These are phyloP conservation scores for Sesia bembeciformis DNA, from an alignment of 2,888 invertebrate genomes.

Conservation along the genomic window DNA sequence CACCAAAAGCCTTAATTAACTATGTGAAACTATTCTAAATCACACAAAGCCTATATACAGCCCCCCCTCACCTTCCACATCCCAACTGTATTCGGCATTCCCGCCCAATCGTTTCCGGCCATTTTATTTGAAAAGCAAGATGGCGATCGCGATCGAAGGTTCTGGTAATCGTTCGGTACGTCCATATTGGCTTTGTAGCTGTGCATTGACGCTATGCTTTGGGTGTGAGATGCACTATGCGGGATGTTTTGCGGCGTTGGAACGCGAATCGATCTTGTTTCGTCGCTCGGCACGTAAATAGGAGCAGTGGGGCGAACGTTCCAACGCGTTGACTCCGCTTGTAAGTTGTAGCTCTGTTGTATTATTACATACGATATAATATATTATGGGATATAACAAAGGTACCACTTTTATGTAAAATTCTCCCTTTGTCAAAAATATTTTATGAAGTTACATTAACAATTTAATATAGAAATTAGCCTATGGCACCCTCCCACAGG, in stretches of 20 bases:
- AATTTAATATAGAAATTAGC: too few species aligned
- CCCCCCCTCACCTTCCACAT: slow-evolving; percentile 72
- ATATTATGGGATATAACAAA: neutral
- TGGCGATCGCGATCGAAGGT: slow-evolving; percentile 68
- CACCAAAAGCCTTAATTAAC: slow-evolving; percentile 41
- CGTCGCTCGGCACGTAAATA: slow-evolving; percentile 62
- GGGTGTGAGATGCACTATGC: slow-evolving; percentile 64
- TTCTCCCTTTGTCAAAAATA: too few species aligned
- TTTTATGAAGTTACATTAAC: too few species aligned
- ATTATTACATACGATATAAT: neutral
- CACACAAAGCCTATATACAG: slow-evolving; percentile 37
- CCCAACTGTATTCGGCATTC: slow-evolving; percentile 55
- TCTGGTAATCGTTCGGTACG: slow-evolving; percentile 67
- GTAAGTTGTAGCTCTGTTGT: slow-evolving; percentile 67
- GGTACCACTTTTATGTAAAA: too few species aligned
- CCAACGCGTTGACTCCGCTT: slow-evolving; percentile 61
- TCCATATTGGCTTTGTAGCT: slow-evolving; percentile 69
- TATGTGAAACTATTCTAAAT: neutral
- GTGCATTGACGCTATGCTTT: slow-evolving; percentile 71
- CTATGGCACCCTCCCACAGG: too few species aligned
- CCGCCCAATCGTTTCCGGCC: slow-evolving; percentile 68
- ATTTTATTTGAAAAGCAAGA: slow-evolving; percentile 72
- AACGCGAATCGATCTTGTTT: slow-evolving; percentile 43
- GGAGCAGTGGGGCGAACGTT: slow-evolving; percentile 68
- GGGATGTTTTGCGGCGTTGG: slow-evolving; percentile 62